Conservation (phyloP, 2,888 invertebrate species). For the Ernsta delagoae region DNA sequence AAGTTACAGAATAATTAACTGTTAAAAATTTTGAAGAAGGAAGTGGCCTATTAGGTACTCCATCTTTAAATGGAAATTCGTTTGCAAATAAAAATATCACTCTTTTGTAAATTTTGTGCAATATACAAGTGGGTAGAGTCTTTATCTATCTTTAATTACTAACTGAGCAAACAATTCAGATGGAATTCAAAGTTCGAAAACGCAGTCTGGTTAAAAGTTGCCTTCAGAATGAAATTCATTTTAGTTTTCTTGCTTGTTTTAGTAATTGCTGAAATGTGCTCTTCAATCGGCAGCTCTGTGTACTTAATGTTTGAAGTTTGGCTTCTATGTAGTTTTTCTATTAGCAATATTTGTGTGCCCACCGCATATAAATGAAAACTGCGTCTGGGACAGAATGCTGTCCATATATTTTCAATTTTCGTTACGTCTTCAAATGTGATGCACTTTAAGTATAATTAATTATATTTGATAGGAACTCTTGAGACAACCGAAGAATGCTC, state of each 20-base stretch:
- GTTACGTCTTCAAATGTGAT: too few species aligned
- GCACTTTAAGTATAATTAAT: too few species aligned
- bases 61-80: too few species aligned
- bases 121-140: too few species aligned
- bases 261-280: not conserved
- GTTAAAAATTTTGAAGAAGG: too few species aligned
- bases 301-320: conserved; percentile 9
- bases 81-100: too few species aligned
- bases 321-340: not conserved
- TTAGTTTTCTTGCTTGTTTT: not conserved
- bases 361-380: not conserved
- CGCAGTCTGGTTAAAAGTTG: not conserved
- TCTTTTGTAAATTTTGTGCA: too few species aligned
- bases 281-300: not conserved
- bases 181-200: not conserved
- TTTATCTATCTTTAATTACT: not conserved
- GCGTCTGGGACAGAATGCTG: not conserved
- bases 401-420: not conserved
- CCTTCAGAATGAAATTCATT: not conserved
- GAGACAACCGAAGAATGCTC: too few species aligned
- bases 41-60: too few species aligned
- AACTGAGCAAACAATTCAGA: not conserved
- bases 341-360: not conserved
- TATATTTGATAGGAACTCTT: too few species aligned
- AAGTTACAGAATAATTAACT: too few species aligned